These are phyloP conservation scores for Drosophila ficusphila DNA, from an alignment of 1,140 invertebrate species.

Conservation along the genomic window DNA sequence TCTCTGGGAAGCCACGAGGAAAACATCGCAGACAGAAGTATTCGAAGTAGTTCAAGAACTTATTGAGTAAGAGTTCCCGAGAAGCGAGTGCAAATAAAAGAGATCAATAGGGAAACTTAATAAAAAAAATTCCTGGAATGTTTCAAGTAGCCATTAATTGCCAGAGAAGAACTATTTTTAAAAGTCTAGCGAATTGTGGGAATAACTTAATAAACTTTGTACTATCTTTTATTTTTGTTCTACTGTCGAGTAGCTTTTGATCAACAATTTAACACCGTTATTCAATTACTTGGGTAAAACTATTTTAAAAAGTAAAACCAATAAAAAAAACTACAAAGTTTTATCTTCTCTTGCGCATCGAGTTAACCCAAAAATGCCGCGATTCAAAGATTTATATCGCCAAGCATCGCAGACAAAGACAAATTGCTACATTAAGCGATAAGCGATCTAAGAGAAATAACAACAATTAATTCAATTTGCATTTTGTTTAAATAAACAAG, in stretches of 20 bases:
- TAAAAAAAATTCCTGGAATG: slow-evolving; percentile 4
- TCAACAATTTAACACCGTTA: too few relatives aligned
- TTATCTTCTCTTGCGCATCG: background rate
- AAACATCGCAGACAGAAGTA: slow-evolving; percentile 3
- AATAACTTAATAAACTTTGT: background rate
- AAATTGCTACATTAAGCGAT: slow-evolving; percentile 76
- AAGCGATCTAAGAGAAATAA: slow-evolving; percentile 70
- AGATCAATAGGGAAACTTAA: background rate
- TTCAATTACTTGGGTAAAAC: background rate
- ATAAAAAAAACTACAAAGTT: background rate
- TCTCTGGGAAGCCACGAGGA: background rate
- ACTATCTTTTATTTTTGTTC: background rate
- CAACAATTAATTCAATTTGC: slow-evolving; percentile 79
- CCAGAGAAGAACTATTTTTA: background rate
- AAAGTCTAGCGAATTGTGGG: background rate
- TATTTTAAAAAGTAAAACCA: too few relatives aligned
- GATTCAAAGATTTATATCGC: slow-evolving; percentile 52
- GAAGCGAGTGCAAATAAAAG: slow-evolving; percentile 29
- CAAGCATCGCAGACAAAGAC: slow-evolving; percentile 59
- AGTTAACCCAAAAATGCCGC: slow-evolving; percentile 25
- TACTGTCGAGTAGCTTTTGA: background rate
- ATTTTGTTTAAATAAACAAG: slow-evolving; percentile 69
- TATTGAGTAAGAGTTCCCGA: slow-evolving; percentile 26
- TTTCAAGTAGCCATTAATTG: slow-evolving; percentile 2
- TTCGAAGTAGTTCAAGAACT: slow-evolving; percentile 28